Conservation (phyloP, 2,797 vertebrate genomes). For the Propithecus deckenii region DNA sequence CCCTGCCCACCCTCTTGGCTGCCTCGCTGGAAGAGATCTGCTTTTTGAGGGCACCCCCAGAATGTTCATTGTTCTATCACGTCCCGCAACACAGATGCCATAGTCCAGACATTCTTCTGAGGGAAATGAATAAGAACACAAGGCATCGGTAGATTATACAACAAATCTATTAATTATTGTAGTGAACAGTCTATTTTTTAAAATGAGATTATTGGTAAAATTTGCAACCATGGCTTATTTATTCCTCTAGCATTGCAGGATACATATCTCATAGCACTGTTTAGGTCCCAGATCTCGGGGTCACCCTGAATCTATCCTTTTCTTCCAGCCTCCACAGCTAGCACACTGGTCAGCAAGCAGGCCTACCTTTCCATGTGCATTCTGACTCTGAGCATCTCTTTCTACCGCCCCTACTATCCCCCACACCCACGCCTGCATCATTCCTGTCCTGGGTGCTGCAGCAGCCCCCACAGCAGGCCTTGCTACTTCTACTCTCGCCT, state of each 20-base stretch:
- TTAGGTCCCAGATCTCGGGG: neutral
- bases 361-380: neutral
- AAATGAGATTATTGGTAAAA: neutral
- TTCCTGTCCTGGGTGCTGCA: neutral
- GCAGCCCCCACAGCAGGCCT: neutral
- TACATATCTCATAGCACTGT: neutral
- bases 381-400: neutral
- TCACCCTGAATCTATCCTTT: neutral
- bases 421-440: too few species aligned
- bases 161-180: neutral
- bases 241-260: neutral
- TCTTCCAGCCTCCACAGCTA: neutral
- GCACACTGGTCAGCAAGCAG: neutral
- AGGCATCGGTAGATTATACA: neutral
- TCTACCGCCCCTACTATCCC: neutral
- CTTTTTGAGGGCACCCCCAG: neutral
- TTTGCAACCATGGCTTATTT: neutral
- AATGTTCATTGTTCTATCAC: neutral
- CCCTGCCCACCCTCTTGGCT: neutral
- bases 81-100: neutral
- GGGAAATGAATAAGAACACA: neutral
- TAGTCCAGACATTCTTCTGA: neutral
- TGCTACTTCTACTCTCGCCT: too few species aligned
- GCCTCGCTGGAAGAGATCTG: neutral
- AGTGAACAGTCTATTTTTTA: neutral